Percentiles rank a stretch among this genome's conserved stretches.
These are phyloP conservation scores for Actinia tenebrosa DNA, from an alignment of 64 coral and sea anemone species.

Conservation along the genomic window DNA sequence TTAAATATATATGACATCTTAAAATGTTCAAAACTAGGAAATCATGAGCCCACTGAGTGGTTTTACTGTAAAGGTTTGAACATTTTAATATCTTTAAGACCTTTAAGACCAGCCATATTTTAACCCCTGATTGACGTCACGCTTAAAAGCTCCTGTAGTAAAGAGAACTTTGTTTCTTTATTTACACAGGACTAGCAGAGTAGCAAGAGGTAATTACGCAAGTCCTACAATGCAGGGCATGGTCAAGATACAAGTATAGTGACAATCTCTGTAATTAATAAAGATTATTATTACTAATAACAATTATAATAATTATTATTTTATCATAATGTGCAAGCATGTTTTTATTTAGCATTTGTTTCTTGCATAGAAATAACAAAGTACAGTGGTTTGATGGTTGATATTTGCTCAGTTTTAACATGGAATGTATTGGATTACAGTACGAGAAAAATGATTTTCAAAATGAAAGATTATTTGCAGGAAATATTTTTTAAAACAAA, in stretches of 20 bases:
- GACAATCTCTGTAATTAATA: constrained; percentile 12
- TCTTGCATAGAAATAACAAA: not conserved
- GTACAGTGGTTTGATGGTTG: not conserved
- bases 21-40: too few species aligned
- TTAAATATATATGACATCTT: too few species aligned
- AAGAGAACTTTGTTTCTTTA: too few species aligned
- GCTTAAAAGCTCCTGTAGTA: too few species aligned
- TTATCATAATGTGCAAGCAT: constrained; percentile 2
- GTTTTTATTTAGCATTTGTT: constrained; percentile 7
- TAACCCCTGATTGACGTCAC: too few species aligned
- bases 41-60: too few species aligned
- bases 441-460: not conserved
- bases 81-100: too few species aligned
- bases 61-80: too few species aligned
- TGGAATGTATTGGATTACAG: not conserved
- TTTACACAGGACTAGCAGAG: constrained; percentile 52
- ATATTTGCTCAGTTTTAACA: not conserved
- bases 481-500: not conserved
- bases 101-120: too few species aligned
- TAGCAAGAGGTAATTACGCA: constrained; percentile 69
- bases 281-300: constrained; percentile 28
- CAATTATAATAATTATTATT: constrained; percentile 8
- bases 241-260: constrained; percentile 91
- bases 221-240: constrained; percentile 86
- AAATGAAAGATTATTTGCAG: not conserved